These are phyloP conservation scores for Pogonognathellus flavescens DNA, from an alignment of 1,140 invertebrate genomes.

Conservation along the genomic window DNA sequence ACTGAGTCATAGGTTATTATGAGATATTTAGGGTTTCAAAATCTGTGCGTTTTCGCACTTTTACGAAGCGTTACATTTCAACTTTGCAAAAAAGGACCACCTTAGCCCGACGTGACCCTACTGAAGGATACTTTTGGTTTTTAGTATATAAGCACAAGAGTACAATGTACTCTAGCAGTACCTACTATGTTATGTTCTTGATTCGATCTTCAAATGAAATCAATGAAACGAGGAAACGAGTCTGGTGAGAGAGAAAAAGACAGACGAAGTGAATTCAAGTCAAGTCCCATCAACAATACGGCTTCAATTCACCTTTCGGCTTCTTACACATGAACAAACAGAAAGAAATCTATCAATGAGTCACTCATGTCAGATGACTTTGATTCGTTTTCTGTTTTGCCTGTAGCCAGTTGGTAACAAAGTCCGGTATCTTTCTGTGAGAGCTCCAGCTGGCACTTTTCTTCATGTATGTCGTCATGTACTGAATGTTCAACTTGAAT, in stretches of 20 bases:
- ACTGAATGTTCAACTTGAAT: slow-evolving; percentile 12
- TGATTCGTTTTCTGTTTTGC: slow-evolving; percentile 21
- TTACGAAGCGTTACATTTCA: no score
- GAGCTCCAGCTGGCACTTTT: slow-evolving; percentile 1
- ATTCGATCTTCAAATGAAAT: slow-evolving; percentile 45
- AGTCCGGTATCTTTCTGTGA: no score
- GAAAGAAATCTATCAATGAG: slow-evolving; percentile 34
- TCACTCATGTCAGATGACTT: slow-evolving; percentile 14
- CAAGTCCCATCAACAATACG: neutral
- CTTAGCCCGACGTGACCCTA: no score
- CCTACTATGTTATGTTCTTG: slow-evolving; percentile 3
- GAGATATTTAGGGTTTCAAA: no score
- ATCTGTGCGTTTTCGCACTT: no score
- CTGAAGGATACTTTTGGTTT: neutral
- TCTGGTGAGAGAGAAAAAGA: slow-evolving; percentile 13
- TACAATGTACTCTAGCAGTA: neutral
- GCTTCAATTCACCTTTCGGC: slow-evolving; percentile 9
- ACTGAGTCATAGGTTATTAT: no score
- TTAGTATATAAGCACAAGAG: neutral
- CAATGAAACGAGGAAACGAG: slow-evolving; percentile 26
- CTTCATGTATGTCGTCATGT: neutral
- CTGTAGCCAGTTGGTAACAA: neutral
- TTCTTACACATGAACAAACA: slow-evolving; percentile 39
- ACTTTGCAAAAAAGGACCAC: no score
- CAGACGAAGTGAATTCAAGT: neutral